These are phyloP conservation scores for Chlamydotis undulata DNA, from an alignment of 2,113 vertebrate species.

Conservation along the genomic window DNA sequence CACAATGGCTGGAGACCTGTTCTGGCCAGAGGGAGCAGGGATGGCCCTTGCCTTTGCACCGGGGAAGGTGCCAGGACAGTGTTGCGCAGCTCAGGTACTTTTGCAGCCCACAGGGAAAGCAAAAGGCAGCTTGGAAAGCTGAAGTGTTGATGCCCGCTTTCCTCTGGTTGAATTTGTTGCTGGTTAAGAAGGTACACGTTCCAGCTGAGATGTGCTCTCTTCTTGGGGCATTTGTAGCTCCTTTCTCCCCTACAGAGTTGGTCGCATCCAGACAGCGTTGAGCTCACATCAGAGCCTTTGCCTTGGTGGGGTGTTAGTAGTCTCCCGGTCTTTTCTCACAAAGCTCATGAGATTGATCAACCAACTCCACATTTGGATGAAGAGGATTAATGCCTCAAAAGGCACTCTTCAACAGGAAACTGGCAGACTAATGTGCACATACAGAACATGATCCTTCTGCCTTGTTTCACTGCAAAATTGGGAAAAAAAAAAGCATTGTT, in stretches of 20 bases:
- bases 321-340: neutral
- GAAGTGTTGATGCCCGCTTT: neutral
- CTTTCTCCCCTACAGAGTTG: neutral
- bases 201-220: neutral
- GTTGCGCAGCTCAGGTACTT: neutral
- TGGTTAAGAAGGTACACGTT: neutral
- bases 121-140: neutral
- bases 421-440: neutral
- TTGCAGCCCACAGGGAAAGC: neutral
- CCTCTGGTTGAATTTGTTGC: neutral
- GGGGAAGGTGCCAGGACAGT: neutral
- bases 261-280: neutral
- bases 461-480: neutral
- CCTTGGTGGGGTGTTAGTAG: neutral
- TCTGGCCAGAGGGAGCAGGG: neutral
- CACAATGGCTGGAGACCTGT: neutral
- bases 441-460: neutral
- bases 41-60: neutral
- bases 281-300: neutral
- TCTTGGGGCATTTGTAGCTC: neutral
- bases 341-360: neutral
- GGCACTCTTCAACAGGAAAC: neutral
- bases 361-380: neutral
- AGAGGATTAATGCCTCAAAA: neutral
- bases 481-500: neutral